phyloP scores from a whole-genome alignment of 2,113 vertebrate species.

The Neolamprologus cancellatus region DNA sequence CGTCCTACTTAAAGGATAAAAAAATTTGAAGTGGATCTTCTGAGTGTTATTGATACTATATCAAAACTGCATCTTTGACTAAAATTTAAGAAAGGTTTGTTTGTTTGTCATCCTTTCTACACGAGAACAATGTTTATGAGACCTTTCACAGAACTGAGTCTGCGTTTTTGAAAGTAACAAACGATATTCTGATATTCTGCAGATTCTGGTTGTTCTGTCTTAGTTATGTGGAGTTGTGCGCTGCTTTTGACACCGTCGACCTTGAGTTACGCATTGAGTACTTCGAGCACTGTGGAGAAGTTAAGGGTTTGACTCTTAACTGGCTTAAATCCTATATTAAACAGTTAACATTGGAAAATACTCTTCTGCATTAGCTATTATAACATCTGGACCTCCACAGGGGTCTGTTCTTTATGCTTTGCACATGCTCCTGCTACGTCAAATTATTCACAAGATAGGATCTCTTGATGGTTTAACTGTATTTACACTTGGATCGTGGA shows the following conservation, averaged over 20 bases:
- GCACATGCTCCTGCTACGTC: background rate
- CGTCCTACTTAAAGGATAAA: background rate
- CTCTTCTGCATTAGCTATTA: background rate
- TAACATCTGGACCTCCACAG: background rate
- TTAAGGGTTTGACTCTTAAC: background rate
- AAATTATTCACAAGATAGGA: background rate
- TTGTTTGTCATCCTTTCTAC: background rate
- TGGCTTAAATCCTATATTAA: background rate
- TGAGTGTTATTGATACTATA: background rate
- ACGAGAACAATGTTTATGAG: background rate
- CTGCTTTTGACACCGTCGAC: background rate
- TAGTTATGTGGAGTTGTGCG: background rate
- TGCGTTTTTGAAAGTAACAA: background rate
- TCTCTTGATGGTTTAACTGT: background rate
- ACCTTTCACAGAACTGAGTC: background rate
- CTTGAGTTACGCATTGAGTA: background rate
- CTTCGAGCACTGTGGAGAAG: background rate
- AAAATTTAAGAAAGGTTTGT: background rate
- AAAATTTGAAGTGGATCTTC: background rate
- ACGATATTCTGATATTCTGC: background rate
- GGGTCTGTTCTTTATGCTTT: background rate
- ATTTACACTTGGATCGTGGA: background rate
- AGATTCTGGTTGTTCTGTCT: background rate
- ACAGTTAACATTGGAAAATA: background rate
- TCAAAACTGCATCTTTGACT: background rate